Conservation (phyloP, 2,888 invertebrate species). For the Liposcelis brunnea region DNA sequence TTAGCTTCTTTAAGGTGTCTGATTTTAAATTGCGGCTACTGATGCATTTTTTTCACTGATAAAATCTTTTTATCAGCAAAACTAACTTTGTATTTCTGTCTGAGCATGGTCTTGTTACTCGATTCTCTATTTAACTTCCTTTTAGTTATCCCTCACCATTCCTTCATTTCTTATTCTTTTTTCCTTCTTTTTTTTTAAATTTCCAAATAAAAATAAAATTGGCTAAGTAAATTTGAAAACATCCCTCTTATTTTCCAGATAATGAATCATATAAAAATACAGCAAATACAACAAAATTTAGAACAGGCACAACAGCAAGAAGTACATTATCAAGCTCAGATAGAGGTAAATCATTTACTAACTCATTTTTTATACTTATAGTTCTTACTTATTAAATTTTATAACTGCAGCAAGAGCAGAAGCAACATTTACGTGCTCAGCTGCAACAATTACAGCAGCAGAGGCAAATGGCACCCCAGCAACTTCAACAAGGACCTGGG, state of each 20-base stretch:
- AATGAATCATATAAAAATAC: conserved; percentile 41
- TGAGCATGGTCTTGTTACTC: too few relatives aligned
- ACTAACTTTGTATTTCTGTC: too few relatives aligned
- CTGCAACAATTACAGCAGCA: not conserved
- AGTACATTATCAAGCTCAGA: conserved; percentile 54
- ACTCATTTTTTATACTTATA: not conserved
- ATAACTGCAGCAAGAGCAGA: not conserved
- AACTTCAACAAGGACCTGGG: conserved; percentile 15
- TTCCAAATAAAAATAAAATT: too few relatives aligned
- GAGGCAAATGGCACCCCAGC: too few relatives aligned
- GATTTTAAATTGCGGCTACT: too few relatives aligned
- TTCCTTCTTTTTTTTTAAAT: not conserved
- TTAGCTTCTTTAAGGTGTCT: not conserved
- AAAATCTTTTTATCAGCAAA: not conserved
- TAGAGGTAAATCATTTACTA: conserved; percentile 34
- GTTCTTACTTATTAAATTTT: not conserved
- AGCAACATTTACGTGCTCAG: not conserved
- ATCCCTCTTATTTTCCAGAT: conserved; percentile 20
- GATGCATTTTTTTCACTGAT: not conserved
- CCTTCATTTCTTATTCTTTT: too few relatives aligned
- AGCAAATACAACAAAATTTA: conserved; percentile 42
- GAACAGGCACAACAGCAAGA: conserved; percentile 66
- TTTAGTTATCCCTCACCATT: too few relatives aligned
- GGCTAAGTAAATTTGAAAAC: not conserved
- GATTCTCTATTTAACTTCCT: too few relatives aligned